A percentile compares a stretch with the other conserved stretches of the same genome.
Conservation (phyloP, 2,797 vertebrate species). For the Valencia hispanica region DNA sequence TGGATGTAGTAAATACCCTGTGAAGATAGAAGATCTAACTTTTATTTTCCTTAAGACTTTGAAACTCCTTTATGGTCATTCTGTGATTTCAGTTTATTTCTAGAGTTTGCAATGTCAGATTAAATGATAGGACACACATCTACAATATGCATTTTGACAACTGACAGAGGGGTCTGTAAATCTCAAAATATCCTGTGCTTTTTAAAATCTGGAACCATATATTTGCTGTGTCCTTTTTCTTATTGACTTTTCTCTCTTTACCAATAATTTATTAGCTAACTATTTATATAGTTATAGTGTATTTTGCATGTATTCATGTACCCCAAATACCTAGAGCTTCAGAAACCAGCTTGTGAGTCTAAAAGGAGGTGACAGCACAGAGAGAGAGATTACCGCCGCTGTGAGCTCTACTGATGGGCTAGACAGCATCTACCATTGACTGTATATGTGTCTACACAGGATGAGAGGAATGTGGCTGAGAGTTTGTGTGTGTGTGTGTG, state of each 20-base stretch:
- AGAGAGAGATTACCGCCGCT: slow-evolving; percentile 46
- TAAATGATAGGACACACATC: neutral
- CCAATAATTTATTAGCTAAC: neutral
- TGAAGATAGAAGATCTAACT: neutral
- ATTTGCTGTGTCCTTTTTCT: neutral
- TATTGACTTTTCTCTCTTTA: neutral
- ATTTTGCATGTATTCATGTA: slow-evolving; percentile 4
- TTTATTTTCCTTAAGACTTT: neutral
- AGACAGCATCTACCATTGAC: too few species aligned
- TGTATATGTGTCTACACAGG: slow-evolving; percentile 43
- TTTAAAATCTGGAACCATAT: neutral
- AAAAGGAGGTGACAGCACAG: slow-evolving; percentile 66
- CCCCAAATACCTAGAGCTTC: slow-evolving; percentile 36
- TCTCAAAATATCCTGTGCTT: neutral
- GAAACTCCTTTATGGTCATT: neutral
- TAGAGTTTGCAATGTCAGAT: neutral
- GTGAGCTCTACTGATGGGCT: slow-evolving; percentile 44
- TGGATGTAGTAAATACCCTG: neutral
- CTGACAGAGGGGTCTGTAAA: neutral
- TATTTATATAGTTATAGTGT: slow-evolving; percentile 5
- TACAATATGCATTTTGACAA: neutral
- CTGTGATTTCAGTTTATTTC: neutral
- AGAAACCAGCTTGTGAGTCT: slow-evolving; percentile 62
- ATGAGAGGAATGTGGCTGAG: slow-evolving; percentile 57
- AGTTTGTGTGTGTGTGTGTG: neutral